Evolutionary conservation across 2,797 vertebrate genomes (phyloP), one percentile per base, ranked within the genome.

Genomic region (Microtus californicus): DNA sequence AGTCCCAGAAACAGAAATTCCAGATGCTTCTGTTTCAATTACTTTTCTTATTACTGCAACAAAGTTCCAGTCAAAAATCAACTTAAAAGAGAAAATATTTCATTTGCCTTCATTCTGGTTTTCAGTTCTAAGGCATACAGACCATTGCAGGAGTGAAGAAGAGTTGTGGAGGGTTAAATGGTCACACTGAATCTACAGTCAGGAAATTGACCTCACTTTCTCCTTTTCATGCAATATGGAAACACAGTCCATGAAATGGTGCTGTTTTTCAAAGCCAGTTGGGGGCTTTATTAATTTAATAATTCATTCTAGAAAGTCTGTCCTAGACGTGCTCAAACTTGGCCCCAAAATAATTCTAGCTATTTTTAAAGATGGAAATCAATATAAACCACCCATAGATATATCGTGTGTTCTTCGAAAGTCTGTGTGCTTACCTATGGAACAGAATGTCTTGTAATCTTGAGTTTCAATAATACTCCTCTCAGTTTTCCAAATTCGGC

Each of bases 81-180:
- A 17, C 23, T 43, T 59, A 82, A 61, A 15, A 23, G 9, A 10
- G 56, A 59, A 79, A 21, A 31, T 25, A 31, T 82, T 82, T 40
- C 17, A 7, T 61, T 15, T 59, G 21, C 1, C 11, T 40, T 14
- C 6, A 37, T 37, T 59, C 12, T 43, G 27, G 37, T 40, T 43
- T 82, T 29, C 27, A 31, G 25, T 10, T 82, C 2, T 14, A 11
- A 37, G 25, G 15, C 13, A 27, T 4, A 19, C 1, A 40, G n/a
- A 27, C 3, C 25, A 61, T 29, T 27, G 23, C 3, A 27, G 13
- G 11, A 61, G n/a, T 14, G 23, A 6, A 81, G 54, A 15, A 40
- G 6, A 7, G 27, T 0, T 10, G 3, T 5, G 6, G 6, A 37
- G 6, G n/a, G 13, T 59, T 37, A 10, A 21, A 2, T 25, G 10